A percentile compares a stretch with the other conserved stretches of the same genome.
Evolutionary conservation across 2,113 vertebrate genomes (phyloP).

Genomic region (Eupsittula cactorum): DNA sequence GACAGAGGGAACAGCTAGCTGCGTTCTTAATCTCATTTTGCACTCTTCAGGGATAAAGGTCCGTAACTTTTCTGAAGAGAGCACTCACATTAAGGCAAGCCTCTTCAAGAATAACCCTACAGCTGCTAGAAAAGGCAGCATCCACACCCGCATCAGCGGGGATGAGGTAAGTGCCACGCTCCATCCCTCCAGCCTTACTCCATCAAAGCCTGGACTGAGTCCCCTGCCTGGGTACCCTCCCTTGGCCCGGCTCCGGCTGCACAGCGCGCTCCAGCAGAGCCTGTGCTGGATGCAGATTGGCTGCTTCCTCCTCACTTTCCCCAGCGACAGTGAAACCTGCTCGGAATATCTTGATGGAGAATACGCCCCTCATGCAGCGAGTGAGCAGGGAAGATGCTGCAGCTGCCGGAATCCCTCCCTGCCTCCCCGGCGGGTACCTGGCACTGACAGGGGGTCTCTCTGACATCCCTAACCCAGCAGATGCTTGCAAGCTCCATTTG

Average conservation of each 20-base stretch:
- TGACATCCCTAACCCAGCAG: neutral
- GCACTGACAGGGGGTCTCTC: neutral
- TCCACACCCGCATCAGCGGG: rapidly evolving
- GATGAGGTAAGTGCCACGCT: neutral
- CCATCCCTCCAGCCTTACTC: rapidly evolving
- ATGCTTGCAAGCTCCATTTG: neutral
- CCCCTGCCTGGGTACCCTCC: neutral
- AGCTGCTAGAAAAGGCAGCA: neutral
- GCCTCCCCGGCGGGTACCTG: neutral
- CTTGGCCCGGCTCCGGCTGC: neutral
- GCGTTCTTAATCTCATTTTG: neutral
- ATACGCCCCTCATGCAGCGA: neutral
- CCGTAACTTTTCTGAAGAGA: neutral
- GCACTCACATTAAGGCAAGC: rapidly evolving
- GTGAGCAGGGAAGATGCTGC: neutral
- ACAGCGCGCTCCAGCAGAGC: neutral
- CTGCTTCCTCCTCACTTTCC: constrained; percentile 7
- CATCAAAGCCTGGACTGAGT: neutral
- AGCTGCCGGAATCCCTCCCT: neutral
- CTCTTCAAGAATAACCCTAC: neutral
- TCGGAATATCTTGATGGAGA: neutral
- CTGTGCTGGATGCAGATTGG: neutral
- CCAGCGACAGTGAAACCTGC: constrained; percentile 44
- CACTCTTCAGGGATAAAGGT: neutral
- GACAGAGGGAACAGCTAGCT: neutral